Conservation (phyloP, 53 echinoderm and acorn worm genomes). For the Zoroaster sp. region DNA sequence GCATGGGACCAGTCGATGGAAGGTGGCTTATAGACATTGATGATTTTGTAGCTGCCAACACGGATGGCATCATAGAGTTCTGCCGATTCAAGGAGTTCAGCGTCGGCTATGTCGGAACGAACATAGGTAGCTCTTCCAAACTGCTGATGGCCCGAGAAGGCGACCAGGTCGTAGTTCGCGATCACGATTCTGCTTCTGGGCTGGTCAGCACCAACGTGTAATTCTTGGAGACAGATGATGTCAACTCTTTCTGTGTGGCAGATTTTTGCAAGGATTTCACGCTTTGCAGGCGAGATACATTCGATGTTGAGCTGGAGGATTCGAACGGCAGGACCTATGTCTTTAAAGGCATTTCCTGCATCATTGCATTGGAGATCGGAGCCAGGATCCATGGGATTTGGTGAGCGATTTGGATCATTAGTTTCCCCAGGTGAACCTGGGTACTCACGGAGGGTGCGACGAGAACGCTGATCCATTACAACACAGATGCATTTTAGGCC, state of each 20-base stretch:
- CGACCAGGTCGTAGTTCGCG: slow-evolving; percentile 23
- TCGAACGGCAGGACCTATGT: too few species aligned
- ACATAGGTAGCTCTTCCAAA: slow-evolving; percentile 26
- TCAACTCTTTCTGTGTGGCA: slow-evolving; percentile 7
- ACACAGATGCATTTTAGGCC: too few species aligned
- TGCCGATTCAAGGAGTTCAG: slow-evolving; percentile 3
- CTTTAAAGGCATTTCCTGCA: slow-evolving; percentile 2
- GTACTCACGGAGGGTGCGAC: neutral
- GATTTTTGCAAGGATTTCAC: neutral
- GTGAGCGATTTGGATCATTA: neutral
- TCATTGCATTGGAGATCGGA: neutral
- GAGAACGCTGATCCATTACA: neutral
- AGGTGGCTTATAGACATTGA: slow-evolving; percentile 27
- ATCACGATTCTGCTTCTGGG: neutral
- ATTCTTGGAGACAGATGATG: neutral
- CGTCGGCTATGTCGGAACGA: neutral
- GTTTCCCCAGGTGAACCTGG: neutral
- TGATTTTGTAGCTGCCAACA: neutral
- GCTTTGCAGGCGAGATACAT: too few species aligned
- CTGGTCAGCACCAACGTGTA: neutral
- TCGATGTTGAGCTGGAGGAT: too few species aligned
- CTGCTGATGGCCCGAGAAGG: slow-evolving; percentile 8
- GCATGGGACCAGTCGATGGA: neutral
- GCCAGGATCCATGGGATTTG: slow-evolving; percentile 15
- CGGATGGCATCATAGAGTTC: neutral